Evolutionary conservation across 2,113 vertebrate genomes (phyloP), one percentile per base, ranked within the genome.

Genomic region (Numida meleagris): DNA sequence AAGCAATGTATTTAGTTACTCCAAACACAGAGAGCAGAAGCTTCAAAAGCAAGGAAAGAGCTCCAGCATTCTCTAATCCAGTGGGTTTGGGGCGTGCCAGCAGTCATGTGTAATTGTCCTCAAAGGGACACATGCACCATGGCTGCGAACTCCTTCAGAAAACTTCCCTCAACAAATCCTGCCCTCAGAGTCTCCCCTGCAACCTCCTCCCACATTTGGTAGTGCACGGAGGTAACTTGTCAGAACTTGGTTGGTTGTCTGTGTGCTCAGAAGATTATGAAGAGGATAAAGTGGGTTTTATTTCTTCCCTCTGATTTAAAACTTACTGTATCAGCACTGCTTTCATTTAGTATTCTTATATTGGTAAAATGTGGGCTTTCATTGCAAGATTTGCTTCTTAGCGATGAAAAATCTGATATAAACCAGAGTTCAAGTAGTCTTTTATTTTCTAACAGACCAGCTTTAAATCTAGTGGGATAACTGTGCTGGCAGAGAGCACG

Each of bases 31-130:
- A 90, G 62, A 82, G 20, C 21, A 57, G 72, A 89, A 89, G 19
- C 59, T 82, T 82, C 40, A 80, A 83, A 95, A 94, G 48, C 66
- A 87, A 87, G 63, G 73, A 66, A 86, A 18, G 5, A 38, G 20
- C 12, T 93, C 72, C 79, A 90, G 43, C 27, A 11, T 76, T 76
- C 95, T 83, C 68, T 88, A 65, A 77, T 71, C 77, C 46, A 74
- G 36, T 0, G 0, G 81, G 46, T 42, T 45, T 33, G 10, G 36
- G 40, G 12, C 27, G 20, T 0, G 23, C 57, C 78, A 94, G 66
- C 38, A 91, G 31, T 50, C 58, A 29, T 10, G 46, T 85, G 58
- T 43, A 53, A 25, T 73, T 61, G 53, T 85, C n/a, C 34, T 85
- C 62, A 36, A 13, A 68, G 40, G 48, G 38, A 61, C 58, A 66